Conservation (phyloP, 2,797 vertebrate genomes). For the Cyclopterus lumpus region DNA sequence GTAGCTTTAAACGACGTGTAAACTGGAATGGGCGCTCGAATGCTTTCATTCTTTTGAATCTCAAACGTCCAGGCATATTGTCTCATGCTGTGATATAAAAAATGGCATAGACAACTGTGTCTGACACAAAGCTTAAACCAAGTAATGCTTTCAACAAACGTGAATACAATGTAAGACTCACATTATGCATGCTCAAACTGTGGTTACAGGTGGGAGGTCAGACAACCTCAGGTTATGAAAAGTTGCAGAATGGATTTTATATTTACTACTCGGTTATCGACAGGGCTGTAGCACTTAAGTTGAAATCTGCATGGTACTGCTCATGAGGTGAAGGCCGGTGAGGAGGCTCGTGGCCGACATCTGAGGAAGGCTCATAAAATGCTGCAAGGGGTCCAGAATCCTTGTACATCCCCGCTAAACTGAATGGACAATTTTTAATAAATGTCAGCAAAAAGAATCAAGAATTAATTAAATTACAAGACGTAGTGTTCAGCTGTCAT, state of each 20-base stretch:
- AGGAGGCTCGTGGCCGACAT: neutral
- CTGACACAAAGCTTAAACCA: slow-evolving; percentile 19
- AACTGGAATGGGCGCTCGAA: slow-evolving; percentile 16
- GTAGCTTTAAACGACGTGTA: slow-evolving; percentile 84
- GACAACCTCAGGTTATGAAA: neutral
- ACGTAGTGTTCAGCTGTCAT: neutral
- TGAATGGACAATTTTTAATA: neutral
- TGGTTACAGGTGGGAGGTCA: slow-evolving; percentile 18
- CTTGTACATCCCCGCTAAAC: neutral
- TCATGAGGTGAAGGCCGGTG: neutral
- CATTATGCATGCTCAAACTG: slow-evolving; percentile 61
- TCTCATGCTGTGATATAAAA: slow-evolving; percentile 33
- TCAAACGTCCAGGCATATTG: slow-evolving; percentile 38
- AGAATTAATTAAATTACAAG: neutral
- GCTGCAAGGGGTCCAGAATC: neutral
- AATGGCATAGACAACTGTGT: slow-evolving; percentile 28
- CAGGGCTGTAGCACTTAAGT: slow-evolving; percentile 39
- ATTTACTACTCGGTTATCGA: slow-evolving; percentile 40
- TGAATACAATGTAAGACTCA: slow-evolving; percentile 24
- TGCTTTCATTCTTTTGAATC: slow-evolving; percentile 44
- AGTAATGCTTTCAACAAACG: slow-evolving; percentile 29
- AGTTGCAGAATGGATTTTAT: neutral
- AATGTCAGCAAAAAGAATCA: neutral
- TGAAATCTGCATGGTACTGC: slow-evolving; percentile 3
- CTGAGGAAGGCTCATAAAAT: neutral